A percentile compares a stretch with the other conserved stretches of the same genome.
These are phyloP conservation scores for Drosophila mulleri DNA, from an alignment of 2,888 invertebrate species.

Conservation along the genomic window DNA sequence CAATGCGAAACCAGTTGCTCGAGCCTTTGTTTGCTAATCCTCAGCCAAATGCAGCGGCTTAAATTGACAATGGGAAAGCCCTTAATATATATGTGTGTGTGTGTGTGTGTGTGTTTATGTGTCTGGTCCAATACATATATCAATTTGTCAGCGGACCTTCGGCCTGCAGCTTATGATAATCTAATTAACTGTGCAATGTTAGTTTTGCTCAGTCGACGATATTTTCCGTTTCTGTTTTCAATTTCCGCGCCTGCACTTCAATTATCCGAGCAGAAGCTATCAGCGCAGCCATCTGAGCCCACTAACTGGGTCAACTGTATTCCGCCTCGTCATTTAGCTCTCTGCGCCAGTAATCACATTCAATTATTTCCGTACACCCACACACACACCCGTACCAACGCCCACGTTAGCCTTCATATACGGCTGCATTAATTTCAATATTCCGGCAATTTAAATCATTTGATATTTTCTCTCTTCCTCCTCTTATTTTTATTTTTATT, in stretches of 20 bases:
- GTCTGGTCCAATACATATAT: not conserved
- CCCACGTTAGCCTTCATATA: conserved; percentile 22
- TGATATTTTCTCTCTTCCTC: conserved; percentile 32
- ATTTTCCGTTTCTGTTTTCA: conserved; percentile 64
- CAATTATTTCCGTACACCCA: conserved; percentile 62
- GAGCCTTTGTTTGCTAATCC: conserved; percentile 3
- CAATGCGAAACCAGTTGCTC: conserved; percentile 23
- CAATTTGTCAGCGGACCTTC: conserved; percentile 7
- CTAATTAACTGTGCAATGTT: conserved; percentile 45
- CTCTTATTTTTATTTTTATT: conserved; percentile 17
- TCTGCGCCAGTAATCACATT: conserved; percentile 66
- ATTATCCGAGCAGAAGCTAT: conserved; percentile 58
- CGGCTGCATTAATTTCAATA: conserved; percentile 66
- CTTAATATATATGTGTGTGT: no score
- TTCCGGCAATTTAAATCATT: conserved; percentile 69
- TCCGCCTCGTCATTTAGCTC: conserved; percentile 55
- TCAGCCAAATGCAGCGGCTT: conserved; percentile 9
- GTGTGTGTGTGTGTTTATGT: no score
- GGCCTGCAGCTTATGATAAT: conserved; percentile 40
- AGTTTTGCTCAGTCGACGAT: conserved; percentile 40
- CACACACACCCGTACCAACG: conserved; percentile 15
- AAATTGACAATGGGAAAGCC: not conserved
- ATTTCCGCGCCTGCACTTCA: conserved; percentile 74
- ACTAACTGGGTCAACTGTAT: conserved; percentile 73
- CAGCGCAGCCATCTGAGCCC: conserved; percentile 48